Evolutionary conservation across 2,888 invertebrate genomes (phyloP), one percentile per base, ranked within the genome.

Genomic region (Mesorhabditis belari): DNA sequence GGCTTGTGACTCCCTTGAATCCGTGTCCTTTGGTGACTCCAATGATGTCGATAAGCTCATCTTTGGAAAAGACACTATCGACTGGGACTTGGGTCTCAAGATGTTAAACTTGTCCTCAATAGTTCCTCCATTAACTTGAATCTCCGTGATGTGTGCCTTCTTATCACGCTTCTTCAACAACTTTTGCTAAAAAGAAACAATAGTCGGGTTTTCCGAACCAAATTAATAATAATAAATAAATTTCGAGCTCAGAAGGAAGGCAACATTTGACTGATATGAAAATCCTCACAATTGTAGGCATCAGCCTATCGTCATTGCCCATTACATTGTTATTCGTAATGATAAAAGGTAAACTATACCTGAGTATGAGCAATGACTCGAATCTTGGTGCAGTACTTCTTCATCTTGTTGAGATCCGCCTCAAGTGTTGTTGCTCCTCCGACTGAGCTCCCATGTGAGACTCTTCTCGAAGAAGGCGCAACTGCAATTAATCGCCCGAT

Each of bases 1-100:
- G 90, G 54, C 93, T 93, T 58, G 96, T 98, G 12, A 99, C 98
- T 88, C 94, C 96, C 87, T 98, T 98, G 87, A 91, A 93, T 84
- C 98, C 98, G 84, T 93, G 92, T 83, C 98, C 98, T 86, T 96
- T 98, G 75, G 98, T 99, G 53, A 98, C 95, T 81, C 95, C 98
- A 85, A 98, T 93, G 79, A 90, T 88, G 83, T 99, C 98, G 83
- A 99, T 91, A 91, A 96, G 93, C 84, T 99, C 98, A 86, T 98
- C 94, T 81, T 92, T 88, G 70, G 88, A 87, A 83, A 99, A 99
- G 27, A 99, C 94, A 75, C 89, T 88, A 75, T 87, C 87, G 63
- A 99, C 96, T 98, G 21, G 58, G 9, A 60, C 67, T 23, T 91
- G 89, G 82, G 95, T 93, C 82, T 98, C 98, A 74, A 99, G 86